Conservation (phyloP, 2,797 vertebrate species). For the Pseudomugil tenellus region DNA sequence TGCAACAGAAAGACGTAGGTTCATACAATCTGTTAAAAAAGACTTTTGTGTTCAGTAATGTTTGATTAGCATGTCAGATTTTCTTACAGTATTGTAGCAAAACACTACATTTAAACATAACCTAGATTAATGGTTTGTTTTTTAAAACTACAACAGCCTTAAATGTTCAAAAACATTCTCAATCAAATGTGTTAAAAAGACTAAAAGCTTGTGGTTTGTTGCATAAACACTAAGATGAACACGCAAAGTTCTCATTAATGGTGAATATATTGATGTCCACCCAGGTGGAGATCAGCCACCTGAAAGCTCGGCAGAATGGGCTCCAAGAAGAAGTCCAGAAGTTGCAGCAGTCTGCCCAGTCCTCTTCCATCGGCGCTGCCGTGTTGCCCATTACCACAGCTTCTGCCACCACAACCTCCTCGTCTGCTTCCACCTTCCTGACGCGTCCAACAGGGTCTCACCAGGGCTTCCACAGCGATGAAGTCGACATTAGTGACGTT, state of each 20-base stretch:
- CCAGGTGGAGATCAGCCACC: constrained; percentile 96
- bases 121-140: background rate
- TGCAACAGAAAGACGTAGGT: constrained; percentile 94
- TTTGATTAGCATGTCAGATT: background rate
- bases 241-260: background rate
- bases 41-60: background rate
- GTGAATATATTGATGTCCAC: background rate
- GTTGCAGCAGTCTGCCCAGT: constrained; percentile 84
- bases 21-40: background rate
- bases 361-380: constrained; percentile 50
- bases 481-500: constrained; percentile 93
- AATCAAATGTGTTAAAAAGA: background rate
- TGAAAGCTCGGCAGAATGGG: constrained; percentile 91
- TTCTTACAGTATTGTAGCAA: background rate
- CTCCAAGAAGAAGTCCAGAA: constrained; percentile 93
- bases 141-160: background rate
- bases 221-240: background rate
- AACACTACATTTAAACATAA: background rate
- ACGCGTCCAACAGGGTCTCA: constrained; percentile 72
- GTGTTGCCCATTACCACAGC: constrained; percentile 71
- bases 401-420: constrained; percentile 67
- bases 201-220: background rate
- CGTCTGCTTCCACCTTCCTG: constrained; percentile 79
- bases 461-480: constrained; percentile 88
- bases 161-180: too few relatives aligned